Evolutionary conservation across 2,113 vertebrate species (phyloP), one percentile per base, ranked within the genome.

Genomic region (Damaliscus lunatus): DNA sequence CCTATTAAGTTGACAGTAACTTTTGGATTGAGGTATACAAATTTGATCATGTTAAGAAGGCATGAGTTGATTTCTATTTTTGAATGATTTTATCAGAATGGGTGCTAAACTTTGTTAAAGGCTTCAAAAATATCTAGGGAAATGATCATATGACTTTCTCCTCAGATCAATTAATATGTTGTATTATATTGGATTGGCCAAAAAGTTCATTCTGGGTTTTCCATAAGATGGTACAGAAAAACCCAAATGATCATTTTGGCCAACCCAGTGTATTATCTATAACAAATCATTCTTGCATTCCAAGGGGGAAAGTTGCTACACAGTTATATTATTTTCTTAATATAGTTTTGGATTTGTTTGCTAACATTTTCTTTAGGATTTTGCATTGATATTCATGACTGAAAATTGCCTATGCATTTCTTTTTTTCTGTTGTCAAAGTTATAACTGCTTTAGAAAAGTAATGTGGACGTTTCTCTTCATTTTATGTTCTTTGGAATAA

Each of bases 401-500:
- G 84, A 82, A 92, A 96, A 71, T 91, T 25, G 6, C 52, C 5
- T 64, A 64, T 67, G 40, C 11, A 93, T 95, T 96, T 83, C 31
- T 53, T 86, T 67, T 67, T 85, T 84, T 90, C 36, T 93, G 10
- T 33, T 78, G 36, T 87, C n/a, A 78, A 74, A 83, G 50, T 89
- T 81, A 64, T 48, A 94, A 71, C 88, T 91, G 53, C 13, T 77
- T 87, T 89, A 97, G 87, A 82, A 96, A 96, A 92, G 77, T 55
- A 86, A 91, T 60, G 46, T 77, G 29, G 11, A 91, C 16, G 17
- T 67, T 96, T 89, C 53, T 94, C 27, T 40, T 96, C 16, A 60
- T 87, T 94, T 90, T 94, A 29, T 78, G 50, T 85, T 84, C 57
- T 84, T 57, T 92, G n/a, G 48, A 92, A 96, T 19, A 92, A 97